A percentile compares a stretch with the other conserved stretches of the same genome.
phyloP scores from a whole-genome alignment of 2,113 vertebrate species.

The Arizona elegans region DNA sequence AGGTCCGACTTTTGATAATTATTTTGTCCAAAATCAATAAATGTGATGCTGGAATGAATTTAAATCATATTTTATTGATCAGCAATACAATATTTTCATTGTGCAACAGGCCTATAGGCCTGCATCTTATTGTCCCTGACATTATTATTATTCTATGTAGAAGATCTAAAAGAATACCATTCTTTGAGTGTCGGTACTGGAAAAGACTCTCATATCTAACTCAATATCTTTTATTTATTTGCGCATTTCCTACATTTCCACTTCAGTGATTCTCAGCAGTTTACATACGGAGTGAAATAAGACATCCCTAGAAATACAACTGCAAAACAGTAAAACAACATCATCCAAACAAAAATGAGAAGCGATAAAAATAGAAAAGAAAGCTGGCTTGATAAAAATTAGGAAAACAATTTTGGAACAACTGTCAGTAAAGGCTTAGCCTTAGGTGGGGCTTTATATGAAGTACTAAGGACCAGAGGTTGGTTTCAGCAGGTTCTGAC shows the following conservation, averaged over 20 bases:
- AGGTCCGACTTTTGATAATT: not conserved
- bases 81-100: not conserved
- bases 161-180: not conserved
- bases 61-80: not conserved
- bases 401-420: not conserved
- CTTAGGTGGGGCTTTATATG: not conserved
- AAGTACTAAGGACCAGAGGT: not conserved
- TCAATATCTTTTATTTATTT: not conserved
- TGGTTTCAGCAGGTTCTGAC: too few species aligned
- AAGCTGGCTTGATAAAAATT: not conserved
- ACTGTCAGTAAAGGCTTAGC: not conserved
- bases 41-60: not conserved
- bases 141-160: not conserved
- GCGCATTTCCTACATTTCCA: not conserved
- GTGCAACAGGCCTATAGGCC: not conserved
- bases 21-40: not conserved
- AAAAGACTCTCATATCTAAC: not conserved
- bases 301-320: not conserved
- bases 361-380: not conserved
- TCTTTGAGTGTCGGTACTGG: not conserved
- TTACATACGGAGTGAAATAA: not conserved
- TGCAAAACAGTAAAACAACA: not conserved
- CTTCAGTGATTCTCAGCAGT: not conserved
- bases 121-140: not conserved
- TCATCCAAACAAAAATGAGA: not conserved